Evolutionary conservation across 2,113 vertebrate genomes (phyloP).

Genomic region (Gymnarchus niloticus): DNA sequence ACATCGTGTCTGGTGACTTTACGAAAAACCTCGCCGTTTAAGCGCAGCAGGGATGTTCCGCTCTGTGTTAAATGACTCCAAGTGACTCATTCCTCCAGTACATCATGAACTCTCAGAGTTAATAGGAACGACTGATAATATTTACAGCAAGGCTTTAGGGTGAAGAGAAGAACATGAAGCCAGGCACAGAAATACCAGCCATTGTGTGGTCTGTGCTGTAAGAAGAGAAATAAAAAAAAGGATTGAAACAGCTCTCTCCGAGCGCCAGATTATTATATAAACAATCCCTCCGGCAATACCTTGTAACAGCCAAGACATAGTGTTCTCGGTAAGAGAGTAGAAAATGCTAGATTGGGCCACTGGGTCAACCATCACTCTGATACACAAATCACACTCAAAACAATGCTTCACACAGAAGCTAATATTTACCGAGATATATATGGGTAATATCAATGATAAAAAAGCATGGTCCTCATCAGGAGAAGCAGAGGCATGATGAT

Average conservation of each 20-base stretch:
- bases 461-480: too few species aligned
- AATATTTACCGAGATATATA: too few species aligned
- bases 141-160: neutral
- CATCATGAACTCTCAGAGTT: constrained; percentile 20
- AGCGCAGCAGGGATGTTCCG: neutral
- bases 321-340: neutral
- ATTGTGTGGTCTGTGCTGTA: constrained; percentile 13
- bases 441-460: too few species aligned
- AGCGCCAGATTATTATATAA: constrained; percentile 7
- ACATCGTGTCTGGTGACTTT: neutral
- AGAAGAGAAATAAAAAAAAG: constrained; percentile 11
- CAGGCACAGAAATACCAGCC: neutral
- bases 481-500: too few species aligned
- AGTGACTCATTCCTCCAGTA: neutral
- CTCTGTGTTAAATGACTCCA: neutral
- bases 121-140: neutral
- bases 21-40: neutral
- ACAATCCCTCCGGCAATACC: constrained; percentile 16
- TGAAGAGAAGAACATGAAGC: neutral
- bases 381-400: neutral
- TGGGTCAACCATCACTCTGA: neutral
- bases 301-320: neutral
- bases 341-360: neutral
- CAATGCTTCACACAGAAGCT: too few species aligned
- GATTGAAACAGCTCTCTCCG: neutral